Conservation (phyloP, 2,113 vertebrate genomes). For the Chaetops frenatus region DNA sequence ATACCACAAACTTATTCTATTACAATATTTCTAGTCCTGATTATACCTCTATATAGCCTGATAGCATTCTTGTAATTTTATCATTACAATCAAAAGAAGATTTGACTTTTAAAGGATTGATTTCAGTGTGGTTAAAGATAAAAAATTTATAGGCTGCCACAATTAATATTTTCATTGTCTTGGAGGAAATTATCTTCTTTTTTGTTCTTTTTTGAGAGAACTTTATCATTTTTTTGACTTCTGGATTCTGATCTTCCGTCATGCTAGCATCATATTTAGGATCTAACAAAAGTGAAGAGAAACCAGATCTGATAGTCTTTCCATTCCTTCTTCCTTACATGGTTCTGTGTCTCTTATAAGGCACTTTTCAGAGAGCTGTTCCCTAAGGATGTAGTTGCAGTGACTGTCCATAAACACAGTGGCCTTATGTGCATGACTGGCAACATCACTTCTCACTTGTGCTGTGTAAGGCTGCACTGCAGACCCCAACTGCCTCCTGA, state of each 20-base stretch:
- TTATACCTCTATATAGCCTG: background rate
- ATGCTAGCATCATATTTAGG: background rate
- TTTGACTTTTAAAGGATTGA: background rate
- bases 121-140: background rate
- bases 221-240: background rate
- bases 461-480: background rate
- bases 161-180: background rate
- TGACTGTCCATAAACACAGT: background rate
- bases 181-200: background rate
- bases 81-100: background rate
- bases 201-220: background rate
- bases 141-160: background rate
- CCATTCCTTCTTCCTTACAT: background rate
- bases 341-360: background rate
- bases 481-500: background rate
- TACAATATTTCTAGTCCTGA: background rate
- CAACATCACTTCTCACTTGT: fast-evolving
- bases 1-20: background rate
- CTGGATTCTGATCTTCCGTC: background rate
- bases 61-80: background rate
- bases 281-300: background rate
- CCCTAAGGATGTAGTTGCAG: background rate
- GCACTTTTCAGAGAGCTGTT: background rate
- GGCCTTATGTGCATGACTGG: background rate
- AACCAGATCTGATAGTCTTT: background rate